Evolutionary conservation across 2,797 vertebrate species (phyloP).

Genomic region (Pseudomugil gertrudae): DNA sequence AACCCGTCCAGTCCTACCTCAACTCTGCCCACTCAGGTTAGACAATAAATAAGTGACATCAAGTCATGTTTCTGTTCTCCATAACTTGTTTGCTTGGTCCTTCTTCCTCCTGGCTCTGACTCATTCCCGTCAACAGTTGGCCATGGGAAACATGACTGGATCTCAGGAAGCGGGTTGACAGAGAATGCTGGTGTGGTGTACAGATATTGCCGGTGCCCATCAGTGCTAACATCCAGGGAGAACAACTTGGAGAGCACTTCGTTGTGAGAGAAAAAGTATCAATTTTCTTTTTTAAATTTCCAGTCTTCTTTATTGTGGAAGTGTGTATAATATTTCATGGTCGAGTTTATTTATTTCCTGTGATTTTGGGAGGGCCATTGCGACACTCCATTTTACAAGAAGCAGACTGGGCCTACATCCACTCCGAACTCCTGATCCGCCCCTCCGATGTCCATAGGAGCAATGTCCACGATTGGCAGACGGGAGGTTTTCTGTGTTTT

Average conservation of each 20-base stretch:
- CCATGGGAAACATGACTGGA: slow-evolving; percentile 85
- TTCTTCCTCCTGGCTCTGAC: slow-evolving; percentile 77
- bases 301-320: slow-evolving; percentile 85
- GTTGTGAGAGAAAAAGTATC: slow-evolving; percentile 80
- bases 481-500: slow-evolving; percentile 98
- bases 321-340: slow-evolving; percentile 82
- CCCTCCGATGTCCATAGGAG: slow-evolving; percentile 97
- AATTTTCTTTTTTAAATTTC: slow-evolving; percentile 81
- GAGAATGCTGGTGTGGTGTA: slow-evolving; percentile 78
- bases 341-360: slow-evolving; percentile 83
- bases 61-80: slow-evolving; percentile 87
- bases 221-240: slow-evolving; percentile 92
- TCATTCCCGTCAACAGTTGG: slow-evolving; percentile 74
- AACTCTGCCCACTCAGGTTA: slow-evolving; percentile 88
- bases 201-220: slow-evolving; percentile 87
- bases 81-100: slow-evolving; percentile 75
- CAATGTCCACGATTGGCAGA: slow-evolving; percentile 97
- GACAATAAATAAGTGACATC: slow-evolving; percentile 98
- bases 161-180: slow-evolving; percentile 84
- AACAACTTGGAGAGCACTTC: slow-evolving; percentile 87
- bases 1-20: slow-evolving; percentile 88
- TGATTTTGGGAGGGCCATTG: slow-evolving; percentile 73
- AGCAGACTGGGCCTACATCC: slow-evolving; percentile 96
- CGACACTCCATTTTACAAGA: slow-evolving; percentile 91
- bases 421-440: slow-evolving; percentile 97